Evolutionary conservation across 2,113 vertebrate species (phyloP).

Genomic region (Pogonocichla stellata): DNA sequence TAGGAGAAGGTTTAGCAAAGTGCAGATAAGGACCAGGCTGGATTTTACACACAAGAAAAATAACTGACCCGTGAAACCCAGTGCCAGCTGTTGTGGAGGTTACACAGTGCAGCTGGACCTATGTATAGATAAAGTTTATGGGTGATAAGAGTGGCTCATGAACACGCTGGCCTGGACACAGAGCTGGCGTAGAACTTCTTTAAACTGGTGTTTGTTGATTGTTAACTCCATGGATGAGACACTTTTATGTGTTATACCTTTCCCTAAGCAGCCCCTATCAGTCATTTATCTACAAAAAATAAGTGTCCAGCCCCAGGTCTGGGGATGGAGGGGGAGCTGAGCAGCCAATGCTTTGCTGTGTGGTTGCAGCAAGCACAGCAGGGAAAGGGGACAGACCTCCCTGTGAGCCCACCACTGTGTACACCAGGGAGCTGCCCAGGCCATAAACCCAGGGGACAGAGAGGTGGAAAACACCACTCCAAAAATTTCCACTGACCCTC

Average conservation of each 20-base stretch:
- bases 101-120: background rate
- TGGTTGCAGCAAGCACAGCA: background rate
- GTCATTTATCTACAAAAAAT: background rate
- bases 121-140: background rate
- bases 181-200: background rate
- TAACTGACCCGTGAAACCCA: background rate
- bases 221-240: background rate
- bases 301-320: background rate
- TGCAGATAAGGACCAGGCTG: slow-evolving; percentile 10
- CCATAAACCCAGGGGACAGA: background rate
- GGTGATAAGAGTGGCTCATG: background rate
- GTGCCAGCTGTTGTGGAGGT: background rate
- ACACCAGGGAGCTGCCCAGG: background rate
- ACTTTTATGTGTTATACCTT: background rate
- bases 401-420: rapidly evolving
- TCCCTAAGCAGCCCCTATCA: background rate
- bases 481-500: background rate
- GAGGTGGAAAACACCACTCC: background rate
- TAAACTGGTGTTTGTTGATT: background rate
- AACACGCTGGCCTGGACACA: background rate
- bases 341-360: background rate
- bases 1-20: background rate
- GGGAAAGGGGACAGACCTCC: background rate
- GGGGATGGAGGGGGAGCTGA: background rate
- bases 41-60: background rate